Percentiles rank a stretch among this genome's conserved stretches.
These are phyloP conservation scores for Nyctibius grandis DNA, from an alignment of 2,797 vertebrate genomes.

Conservation along the genomic window DNA sequence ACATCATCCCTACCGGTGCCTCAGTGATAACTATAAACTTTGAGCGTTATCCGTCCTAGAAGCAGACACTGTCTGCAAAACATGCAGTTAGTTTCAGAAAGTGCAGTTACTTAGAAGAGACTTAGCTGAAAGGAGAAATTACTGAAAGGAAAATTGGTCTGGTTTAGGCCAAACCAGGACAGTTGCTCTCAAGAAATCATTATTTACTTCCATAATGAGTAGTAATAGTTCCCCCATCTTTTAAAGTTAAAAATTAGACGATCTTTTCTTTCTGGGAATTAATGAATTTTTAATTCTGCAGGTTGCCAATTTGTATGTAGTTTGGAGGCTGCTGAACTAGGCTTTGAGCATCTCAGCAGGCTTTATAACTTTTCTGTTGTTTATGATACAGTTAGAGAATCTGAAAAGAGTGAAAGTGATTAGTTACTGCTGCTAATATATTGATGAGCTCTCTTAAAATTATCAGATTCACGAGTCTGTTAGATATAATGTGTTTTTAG, in stretches of 20 bases:
- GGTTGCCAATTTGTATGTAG: background rate
- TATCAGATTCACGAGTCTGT: background rate
- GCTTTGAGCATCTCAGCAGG: background rate
- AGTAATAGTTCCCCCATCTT: background rate
- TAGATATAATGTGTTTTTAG: background rate
- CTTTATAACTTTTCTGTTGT: background rate
- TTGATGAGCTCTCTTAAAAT: background rate
- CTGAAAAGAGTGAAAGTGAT: background rate
- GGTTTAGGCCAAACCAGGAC: too few species aligned
- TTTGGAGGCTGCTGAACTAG: background rate
- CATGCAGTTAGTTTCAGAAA: too few species aligned
- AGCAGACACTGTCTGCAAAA: too few species aligned
- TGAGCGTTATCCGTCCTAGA: too few species aligned
- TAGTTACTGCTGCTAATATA: background rate
- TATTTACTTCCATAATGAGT: background rate
- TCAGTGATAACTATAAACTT: too few species aligned
- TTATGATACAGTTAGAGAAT: background rate
- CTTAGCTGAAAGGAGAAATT: too few species aligned
- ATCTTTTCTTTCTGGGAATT: background rate
- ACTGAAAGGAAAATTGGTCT: too few species aligned
- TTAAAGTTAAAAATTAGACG: background rate
- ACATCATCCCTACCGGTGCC: too few species aligned
- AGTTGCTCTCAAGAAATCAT: background rate
- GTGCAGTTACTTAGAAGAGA: too few species aligned
- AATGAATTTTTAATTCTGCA: conserved; percentile 4